These are phyloP conservation scores for Serilophus lunatus DNA, from an alignment of 2,113 vertebrate genomes.

Conservation along the genomic window DNA sequence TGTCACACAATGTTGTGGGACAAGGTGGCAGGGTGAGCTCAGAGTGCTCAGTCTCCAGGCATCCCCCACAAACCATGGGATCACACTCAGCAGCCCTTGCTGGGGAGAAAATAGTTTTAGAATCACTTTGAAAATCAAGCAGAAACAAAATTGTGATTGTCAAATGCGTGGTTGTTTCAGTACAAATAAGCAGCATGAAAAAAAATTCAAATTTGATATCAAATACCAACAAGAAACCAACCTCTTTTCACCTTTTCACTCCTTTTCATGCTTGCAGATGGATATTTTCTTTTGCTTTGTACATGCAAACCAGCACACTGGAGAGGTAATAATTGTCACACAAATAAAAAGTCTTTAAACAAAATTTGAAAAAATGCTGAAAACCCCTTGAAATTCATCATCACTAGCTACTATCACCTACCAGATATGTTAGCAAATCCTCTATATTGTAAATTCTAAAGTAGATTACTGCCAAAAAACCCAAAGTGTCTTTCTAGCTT, in stretches of 20 bases:
- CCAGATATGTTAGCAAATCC: neutral
- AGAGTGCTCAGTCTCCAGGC: rapidly evolving
- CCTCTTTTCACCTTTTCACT: neutral
- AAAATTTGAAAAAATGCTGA: neutral
- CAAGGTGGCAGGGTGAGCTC: neutral
- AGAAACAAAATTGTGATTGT: neutral
- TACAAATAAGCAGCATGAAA: neutral
- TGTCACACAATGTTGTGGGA: rapidly evolving
- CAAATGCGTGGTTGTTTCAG: neutral
- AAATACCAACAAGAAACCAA: neutral
- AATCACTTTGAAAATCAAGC: rapidly evolving
- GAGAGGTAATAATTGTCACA: neutral
- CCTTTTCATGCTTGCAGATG: neutral
- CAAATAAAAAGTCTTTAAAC: neutral
- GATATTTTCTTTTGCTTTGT: neutral
- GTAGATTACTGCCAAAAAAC: neutral
- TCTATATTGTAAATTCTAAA: neutral
- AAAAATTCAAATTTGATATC: neutral
- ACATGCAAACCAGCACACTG: neutral
- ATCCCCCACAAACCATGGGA: neutral
- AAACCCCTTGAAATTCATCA: neutral
- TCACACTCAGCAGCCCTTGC: rapidly evolving
- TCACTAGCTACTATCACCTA: neutral
- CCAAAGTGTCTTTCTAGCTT: neutral
- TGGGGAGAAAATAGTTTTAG: neutral